Conservation (phyloP, 2,113 vertebrate genomes). For the Macquaria australasica region DNA sequence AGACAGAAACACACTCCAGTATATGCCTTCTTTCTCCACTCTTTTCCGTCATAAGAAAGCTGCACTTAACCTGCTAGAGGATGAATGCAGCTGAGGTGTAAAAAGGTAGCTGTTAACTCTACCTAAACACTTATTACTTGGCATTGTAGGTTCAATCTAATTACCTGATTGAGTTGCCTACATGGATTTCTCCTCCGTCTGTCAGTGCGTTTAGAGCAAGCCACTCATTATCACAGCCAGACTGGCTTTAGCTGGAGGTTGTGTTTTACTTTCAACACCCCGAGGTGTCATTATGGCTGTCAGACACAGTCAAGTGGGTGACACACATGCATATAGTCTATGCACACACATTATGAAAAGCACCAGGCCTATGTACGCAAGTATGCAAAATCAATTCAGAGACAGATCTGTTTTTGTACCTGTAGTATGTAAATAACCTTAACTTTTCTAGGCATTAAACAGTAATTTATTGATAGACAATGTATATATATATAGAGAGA, state of each 20-base stretch:
- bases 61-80: conserved; percentile 56
- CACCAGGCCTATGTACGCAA: background rate
- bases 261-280: conserved; percentile 84
- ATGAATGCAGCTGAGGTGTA: conserved; percentile 78
- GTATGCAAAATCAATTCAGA: conserved; percentile 5
- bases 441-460: background rate
- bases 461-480: background rate
- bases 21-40: conserved; percentile 11
- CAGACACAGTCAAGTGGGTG: conserved; percentile 75
- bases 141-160: conserved; percentile 86
- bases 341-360: conserved; percentile 38
- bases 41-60: conserved; percentile 44
- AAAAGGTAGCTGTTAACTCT: conserved; percentile 88
- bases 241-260: conserved; percentile 85
- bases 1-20: conserved; percentile 3
- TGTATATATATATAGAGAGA: no score
- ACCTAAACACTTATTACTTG: conserved; percentile 89
- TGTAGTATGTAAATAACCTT: background rate
- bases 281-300: conserved; percentile 88
- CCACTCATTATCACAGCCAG: conserved; percentile 90
- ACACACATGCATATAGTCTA: conserved; percentile 43
- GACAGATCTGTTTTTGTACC: background rate
- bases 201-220: conserved; percentile 83
- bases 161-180: conserved; percentile 88
- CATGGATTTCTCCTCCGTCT: conserved; percentile 82